Evolutionary conservation across 2,113 vertebrate species (phyloP), one percentile per base, ranked within the genome.

Genomic region (Clarias magur): DNA sequence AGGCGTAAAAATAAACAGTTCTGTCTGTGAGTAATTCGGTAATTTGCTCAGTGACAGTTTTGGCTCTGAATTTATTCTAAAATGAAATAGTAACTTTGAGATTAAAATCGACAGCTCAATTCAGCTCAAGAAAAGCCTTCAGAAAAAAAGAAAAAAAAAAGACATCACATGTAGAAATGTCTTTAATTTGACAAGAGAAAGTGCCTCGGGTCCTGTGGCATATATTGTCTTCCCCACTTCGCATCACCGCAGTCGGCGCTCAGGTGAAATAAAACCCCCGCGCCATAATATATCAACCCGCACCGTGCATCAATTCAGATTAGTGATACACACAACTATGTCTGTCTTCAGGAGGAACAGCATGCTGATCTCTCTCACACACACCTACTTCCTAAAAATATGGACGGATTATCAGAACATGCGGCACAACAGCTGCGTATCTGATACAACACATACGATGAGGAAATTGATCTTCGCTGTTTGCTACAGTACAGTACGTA

Each of bases 251-350:
- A 53, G 89, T 87, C 83, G 76, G 79, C 78, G 80, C 90, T 88
- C 90, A 92, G 88, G 85, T 92, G 89, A 91, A 91, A 92, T 90
- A 90, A 91, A 91, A 92, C 90, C 70, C 70, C 53, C 23, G 87
- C 72, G 59, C 54, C 59, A 3, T 60, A 72, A 89, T 92, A 94
- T 86, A 90, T 94, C 92, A 91, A 89, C 91, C 81, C 67, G 72
- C 56, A 34, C 5, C 21, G 60, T 25, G 53, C 67, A 87, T 90
- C 91, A 80, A 83, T 17, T 48, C 87, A 90, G 93, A 92, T 93
- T 93, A 94, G 90, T 89, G 38, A 81, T 15, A 54, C 38, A 86
- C 67, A 72, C 79, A 91, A 90, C 88, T 90, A 91, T 90, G 89
- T 92, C 84, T 88, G 82, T 90, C 91, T 85, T 81, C 88, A 83